phyloP scores from a whole-genome alignment of 2,113 vertebrate species.

The Salvelinus namaycush region DNA sequence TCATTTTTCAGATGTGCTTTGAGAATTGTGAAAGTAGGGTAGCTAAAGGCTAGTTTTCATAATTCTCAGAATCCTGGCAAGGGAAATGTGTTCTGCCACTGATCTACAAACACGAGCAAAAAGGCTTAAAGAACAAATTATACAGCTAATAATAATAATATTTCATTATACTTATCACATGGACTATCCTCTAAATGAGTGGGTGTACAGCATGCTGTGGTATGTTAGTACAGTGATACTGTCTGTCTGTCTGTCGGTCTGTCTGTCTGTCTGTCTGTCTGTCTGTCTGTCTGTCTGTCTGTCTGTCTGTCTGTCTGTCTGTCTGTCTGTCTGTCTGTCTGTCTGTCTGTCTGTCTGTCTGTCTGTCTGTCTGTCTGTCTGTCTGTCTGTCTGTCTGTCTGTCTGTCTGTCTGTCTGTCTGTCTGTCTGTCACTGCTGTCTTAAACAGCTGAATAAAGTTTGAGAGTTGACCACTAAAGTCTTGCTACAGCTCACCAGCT shows the following conservation, averaged over 20 bases:
- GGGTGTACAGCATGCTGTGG: too few relatives aligned
- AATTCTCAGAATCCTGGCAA: conserved; percentile 4
- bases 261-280: background rate
- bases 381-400: background rate
- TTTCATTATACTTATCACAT: too few relatives aligned
- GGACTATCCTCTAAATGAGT: too few relatives aligned
- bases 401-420: too few relatives aligned
- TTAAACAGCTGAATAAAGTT: conserved; percentile 3
- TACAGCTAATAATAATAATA: too few relatives aligned
- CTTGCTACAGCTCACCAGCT: conserved; percentile 47
- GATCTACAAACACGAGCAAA: too few relatives aligned
- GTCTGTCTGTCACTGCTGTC: too few relatives aligned
- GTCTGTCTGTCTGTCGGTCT: background rate
- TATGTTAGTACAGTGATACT: background rate
- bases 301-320: background rate
- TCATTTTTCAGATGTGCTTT: conserved; percentile 25
- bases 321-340: background rate
- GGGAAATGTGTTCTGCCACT: too few relatives aligned
- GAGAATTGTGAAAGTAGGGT: background rate
- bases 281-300: background rate
- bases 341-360: background rate
- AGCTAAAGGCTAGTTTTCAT: background rate
- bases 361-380: background rate
- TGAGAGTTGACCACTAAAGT: conserved; percentile 22
- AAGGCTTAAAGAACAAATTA: too few relatives aligned